These are phyloP conservation scores for Beris morrisii DNA, from an alignment of 2,888 invertebrate species.

Conservation along the genomic window DNA sequence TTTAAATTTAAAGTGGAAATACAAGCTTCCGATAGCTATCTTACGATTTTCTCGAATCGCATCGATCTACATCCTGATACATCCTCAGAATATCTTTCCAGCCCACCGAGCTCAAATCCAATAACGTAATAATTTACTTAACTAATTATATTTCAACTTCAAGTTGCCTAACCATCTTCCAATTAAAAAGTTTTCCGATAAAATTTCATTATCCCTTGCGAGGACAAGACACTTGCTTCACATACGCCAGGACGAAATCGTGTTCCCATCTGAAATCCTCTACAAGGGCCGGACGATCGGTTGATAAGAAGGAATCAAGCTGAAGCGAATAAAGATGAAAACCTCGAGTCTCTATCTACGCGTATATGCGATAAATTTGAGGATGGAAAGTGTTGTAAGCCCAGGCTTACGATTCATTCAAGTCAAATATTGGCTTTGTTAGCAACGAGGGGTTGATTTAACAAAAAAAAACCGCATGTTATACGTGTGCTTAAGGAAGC, in stretches of 20 bases:
- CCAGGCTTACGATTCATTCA: conserved; percentile 41
- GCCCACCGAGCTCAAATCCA: neutral
- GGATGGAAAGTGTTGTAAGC: conserved; percentile 42
- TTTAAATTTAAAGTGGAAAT: too few relatives aligned
- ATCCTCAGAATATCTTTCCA: too few relatives aligned
- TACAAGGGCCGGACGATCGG: neutral
- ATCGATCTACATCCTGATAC: too few relatives aligned
- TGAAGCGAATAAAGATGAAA: neutral
- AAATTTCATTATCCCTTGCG: conserved; percentile 34
- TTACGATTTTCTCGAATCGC: too few relatives aligned
- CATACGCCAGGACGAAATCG: conserved; percentile 2
- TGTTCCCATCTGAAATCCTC: conserved; percentile 2
- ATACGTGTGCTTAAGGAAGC: conserved; percentile 27
- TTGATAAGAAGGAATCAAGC: neutral
- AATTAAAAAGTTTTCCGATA: conserved; percentile 42
- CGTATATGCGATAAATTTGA: conserved; percentile 5
- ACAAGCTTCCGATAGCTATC: too few relatives aligned
- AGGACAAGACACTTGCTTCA: conserved; percentile 11
- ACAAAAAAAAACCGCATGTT: conserved; percentile 35
- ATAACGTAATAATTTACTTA: conserved; percentile 23
- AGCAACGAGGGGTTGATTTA: conserved; percentile 27
- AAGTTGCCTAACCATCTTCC: conserved; percentile 38
- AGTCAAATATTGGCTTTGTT: conserved; percentile 44
- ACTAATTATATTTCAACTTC: conserved; percentile 15
- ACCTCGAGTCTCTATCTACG: neutral